Evolutionary conservation across 2,797 vertebrate species (phyloP).

Genomic region (Ispidina lecontei): DNA sequence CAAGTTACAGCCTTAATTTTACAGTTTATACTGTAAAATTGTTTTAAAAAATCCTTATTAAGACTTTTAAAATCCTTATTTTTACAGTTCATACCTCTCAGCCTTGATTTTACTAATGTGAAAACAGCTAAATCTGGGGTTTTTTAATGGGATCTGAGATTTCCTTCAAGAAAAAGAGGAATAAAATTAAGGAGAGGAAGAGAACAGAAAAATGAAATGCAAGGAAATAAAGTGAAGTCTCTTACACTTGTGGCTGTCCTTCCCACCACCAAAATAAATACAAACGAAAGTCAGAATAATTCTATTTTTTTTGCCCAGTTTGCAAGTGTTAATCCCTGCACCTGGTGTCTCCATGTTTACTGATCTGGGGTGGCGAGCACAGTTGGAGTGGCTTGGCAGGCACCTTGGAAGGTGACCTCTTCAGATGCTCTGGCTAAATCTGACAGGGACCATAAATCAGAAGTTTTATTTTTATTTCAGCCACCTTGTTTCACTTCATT

Average conservation of each 20-base stretch:
- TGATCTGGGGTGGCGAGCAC: neutral
- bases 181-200: neutral
- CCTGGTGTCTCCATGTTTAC: neutral
- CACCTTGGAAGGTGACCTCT: neutral
- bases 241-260: neutral
- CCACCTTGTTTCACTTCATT: neutral
- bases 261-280: neutral
- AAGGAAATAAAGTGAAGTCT: neutral
- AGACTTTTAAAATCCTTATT: no score
- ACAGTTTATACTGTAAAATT: neutral
- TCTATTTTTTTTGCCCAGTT: neutral
- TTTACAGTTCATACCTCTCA: no score
- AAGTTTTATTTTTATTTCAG: neutral
- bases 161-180: neutral
- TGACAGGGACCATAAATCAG: neutral
- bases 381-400: neutral
- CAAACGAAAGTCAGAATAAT: neutral
- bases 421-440: neutral
- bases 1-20: neutral
- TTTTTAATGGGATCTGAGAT: neutral
- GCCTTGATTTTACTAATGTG: no score
- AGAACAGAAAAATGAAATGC: neutral
- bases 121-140: neutral
- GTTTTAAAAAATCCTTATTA: no score
- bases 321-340: neutral